Evolutionary conservation across 2,888 invertebrate species (phyloP).

Genomic region (Labia minor): DNA sequence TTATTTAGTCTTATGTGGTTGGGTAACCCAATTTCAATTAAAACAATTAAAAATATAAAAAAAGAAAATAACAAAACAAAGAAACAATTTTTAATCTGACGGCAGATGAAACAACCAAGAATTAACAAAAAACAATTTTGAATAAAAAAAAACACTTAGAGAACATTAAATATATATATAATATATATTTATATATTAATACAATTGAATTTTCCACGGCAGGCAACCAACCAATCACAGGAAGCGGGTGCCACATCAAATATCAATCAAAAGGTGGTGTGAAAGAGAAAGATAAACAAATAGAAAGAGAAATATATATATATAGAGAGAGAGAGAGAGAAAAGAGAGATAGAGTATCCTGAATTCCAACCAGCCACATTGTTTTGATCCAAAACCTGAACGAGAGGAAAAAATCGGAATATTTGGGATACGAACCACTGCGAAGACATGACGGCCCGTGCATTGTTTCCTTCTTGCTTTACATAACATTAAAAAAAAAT

Average conservation of each 20-base stretch:
- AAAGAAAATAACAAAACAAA: constrained; percentile 34
- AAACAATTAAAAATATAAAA: constrained; percentile 29
- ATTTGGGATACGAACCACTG: neutral
- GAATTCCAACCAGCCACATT: constrained; percentile 18
- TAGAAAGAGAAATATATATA: too few relatives aligned
- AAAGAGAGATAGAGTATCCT: constrained; percentile 27
- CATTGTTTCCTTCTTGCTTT: neutral
- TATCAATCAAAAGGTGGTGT: constrained; percentile 37
- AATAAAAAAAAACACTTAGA: neutral
- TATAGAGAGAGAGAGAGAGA: too few relatives aligned
- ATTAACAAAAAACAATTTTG: constrained; percentile 16
- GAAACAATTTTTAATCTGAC: constrained; percentile 34
- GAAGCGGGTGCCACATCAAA: constrained; percentile 34
- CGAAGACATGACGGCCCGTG: neutral
- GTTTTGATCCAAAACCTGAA: constrained; percentile 14
- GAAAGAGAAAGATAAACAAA: neutral
- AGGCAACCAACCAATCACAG: constrained; percentile 42
- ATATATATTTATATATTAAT: neutral
- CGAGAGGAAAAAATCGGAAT: neutral
- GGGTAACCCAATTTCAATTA: too few relatives aligned
- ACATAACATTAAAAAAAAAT: constrained; percentile 18
- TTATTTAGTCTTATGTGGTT: too few relatives aligned
- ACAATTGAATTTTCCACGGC: constrained; percentile 44
- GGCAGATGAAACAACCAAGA: constrained; percentile 31
- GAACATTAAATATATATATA: too few relatives aligned